Base-by-base conservation (phyloP, 2,113 vertebrate species). In the Holacanthus passer region DNA sequence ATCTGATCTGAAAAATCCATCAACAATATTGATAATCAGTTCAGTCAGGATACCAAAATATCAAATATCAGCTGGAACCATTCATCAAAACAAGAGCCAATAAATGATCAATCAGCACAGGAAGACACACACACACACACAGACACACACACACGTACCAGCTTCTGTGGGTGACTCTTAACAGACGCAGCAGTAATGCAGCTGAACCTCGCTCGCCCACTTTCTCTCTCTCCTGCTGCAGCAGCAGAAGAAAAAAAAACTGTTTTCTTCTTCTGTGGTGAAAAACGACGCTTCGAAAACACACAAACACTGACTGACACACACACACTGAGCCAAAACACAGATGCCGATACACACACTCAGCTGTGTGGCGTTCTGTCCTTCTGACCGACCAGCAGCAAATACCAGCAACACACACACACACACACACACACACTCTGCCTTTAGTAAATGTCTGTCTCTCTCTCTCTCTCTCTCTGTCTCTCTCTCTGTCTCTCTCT, bases 141-240 rank as follows among this genome's bases (percentile, higher is more conserved):
- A 79, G 32, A 48, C 59, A 70, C 35, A 82, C 55, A 78, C 70
- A 64, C 64, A 86, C 62, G 1, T 65, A 87, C 68, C 83, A 45
- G 75, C 82, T 43, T 2, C 43, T 70, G 76, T 56, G 20, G 64
- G 29, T 63, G 76, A 55, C 64, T 56, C 47, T 35, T 47, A 73
- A 81, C 58, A 64, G 65, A 72, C 9, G 64, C 63, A 83, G 83
- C 68, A 20, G 72, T 53, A 64, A 80, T 87, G 88, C 85, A 90
- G 83, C 66, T 84, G 47, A 76, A 68, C n/a, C 79, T 82, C 72
- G 27, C 75, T 80, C 67, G 6, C 56, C 20, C 68, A 0, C 60
- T 65, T 71, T 27, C 72, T 65, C 79, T 27, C 72, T 73, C 78
- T 76, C 63, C 52, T 59, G 7, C 64, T 68, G 78, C 84, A 59